A percentile compares a stretch with the other conserved stretches of the same genome.
These are phyloP conservation scores for Oscheius sp. DNA, from an alignment of 1,140 invertebrate genomes.

Conservation along the genomic window DNA sequence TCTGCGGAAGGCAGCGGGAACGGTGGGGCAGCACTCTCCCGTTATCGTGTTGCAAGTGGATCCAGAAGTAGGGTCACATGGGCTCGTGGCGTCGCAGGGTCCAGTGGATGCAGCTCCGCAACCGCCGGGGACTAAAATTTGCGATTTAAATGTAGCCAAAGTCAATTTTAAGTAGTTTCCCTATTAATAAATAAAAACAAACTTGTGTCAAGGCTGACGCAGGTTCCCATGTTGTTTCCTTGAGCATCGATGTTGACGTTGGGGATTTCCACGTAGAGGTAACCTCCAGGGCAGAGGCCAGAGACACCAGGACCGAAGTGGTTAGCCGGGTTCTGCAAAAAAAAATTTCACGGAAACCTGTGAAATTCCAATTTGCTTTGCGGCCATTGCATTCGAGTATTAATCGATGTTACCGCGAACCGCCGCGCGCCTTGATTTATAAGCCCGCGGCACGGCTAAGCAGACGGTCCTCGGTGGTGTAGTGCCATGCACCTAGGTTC, in stretches of 20 bases:
- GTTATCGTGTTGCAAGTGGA: constrained; percentile 31
- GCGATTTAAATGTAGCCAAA: not conserved
- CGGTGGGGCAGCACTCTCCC: constrained; percentile 21
- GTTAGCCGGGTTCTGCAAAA: constrained; percentile 20
- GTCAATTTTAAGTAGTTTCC: not conserved
- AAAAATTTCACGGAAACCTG: no score
- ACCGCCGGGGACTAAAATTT: constrained; percentile 30
- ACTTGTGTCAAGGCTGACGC: constrained; percentile 24
- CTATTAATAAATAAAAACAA: not conserved
- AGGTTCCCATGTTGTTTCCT: constrained; percentile 30
- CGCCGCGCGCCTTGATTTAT: no score
- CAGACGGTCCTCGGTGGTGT: no score
- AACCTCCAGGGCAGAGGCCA: constrained; percentile 43
- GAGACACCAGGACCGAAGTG: constrained; percentile 41
- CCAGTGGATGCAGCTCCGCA: constrained; percentile 25
- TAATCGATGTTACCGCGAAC: no score
- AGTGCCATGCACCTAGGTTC: no score
- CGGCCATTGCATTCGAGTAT: no score
- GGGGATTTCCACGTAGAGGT: constrained; percentile 13
- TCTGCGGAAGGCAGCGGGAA: constrained; percentile 9
- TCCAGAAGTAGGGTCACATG: constrained; percentile 20
- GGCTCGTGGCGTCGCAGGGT: constrained; percentile 15
- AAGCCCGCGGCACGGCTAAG: no score
- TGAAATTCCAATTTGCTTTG: no score
- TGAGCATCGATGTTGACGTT: not conserved